These are phyloP conservation scores for Cercocebus atys DNA, from an alignment of 2,113 vertebrate genomes.

Conservation along the genomic window DNA sequence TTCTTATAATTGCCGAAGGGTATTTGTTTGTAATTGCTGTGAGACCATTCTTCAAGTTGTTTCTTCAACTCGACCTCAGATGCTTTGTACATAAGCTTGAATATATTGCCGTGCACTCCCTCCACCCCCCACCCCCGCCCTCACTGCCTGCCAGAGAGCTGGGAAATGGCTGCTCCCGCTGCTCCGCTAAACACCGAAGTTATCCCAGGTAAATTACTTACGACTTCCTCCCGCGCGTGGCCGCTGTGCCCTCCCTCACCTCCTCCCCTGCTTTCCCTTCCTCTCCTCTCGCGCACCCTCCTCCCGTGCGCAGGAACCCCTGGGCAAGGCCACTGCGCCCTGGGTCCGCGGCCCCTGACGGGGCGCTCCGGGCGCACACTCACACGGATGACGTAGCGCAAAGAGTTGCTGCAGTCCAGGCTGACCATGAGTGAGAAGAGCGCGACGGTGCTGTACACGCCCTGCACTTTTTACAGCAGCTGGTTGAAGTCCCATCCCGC, in stretches of 20 bases:
- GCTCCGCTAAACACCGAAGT: conserved; percentile 47
- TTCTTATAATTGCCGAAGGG: too few relatives aligned
- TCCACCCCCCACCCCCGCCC: background rate
- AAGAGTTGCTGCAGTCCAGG: conserved; percentile 97
- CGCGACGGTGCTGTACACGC: conserved; percentile 91
- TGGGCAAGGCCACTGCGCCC: fast-evolving
- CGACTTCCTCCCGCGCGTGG: background rate
- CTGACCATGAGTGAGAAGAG: conserved; percentile 97
- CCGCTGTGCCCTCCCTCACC: background rate
- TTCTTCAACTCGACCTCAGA: too few relatives aligned
- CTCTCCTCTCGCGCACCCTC: background rate
- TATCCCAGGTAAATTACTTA: background rate
- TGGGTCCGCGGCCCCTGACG: too few relatives aligned
- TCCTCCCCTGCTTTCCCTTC: background rate
- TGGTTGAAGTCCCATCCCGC: conserved; percentile 92
- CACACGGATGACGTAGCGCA: conserved; percentile 96
- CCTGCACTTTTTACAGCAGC: conserved; percentile 88
- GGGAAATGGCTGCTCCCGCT: conserved; percentile 4
- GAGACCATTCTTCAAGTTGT: too few relatives aligned
- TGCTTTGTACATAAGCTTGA: too few relatives aligned
- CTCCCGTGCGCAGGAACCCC: background rate
- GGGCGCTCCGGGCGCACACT: conserved; percentile 42
- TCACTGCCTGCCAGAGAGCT: background rate
- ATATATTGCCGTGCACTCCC: too few relatives aligned
- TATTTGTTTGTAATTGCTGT: too few relatives aligned